Base-by-base conservation (phyloP, 2,113 vertebrate genomes). In the Micromys minutus region DNA sequence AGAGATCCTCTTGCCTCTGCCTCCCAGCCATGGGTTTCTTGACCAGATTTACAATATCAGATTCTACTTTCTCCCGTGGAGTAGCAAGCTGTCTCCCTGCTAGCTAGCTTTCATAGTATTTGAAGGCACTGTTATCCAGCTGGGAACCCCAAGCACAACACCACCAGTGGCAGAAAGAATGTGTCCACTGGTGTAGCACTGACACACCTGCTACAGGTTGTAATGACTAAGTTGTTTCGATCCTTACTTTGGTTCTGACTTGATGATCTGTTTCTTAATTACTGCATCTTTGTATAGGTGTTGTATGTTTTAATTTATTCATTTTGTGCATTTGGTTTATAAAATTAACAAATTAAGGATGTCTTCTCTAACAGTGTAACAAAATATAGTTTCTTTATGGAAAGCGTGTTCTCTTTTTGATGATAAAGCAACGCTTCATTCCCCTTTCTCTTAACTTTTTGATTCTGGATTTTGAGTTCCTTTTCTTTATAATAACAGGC, bases 301-400 rank as follows among this genome's bases (percentile, higher is more conserved):
- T 91, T 96, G 3, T 75, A 61, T 93, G 21, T 95, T 88, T 96
- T 81, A 90, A 81, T 81, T 90, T 74, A n/a, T 91, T 79, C 34
- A 34, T 88, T 52, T 81, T 96, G 10, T 93, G 1, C 75, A 47
- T 91, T 91, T 88, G 39, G 29, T 84, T 93, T 80, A 57, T 22
- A 91, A 29, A 36, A 87, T 65, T 93, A 59, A 76, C 0, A 13
- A 55, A 15, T 94, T 90, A 11, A 81, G 61, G 42, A 34, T 2
- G 83, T 71, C 21, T 29, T 83, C 50, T 59, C 55, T 42, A 42
- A 42, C 7, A 63, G 57, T 84, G 39, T 63, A 84, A 63, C 55
- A 83, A 57, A 83, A 45, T 84, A 65, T 29, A 90, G 17, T 55
- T 93, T 87, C 47, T 81, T 87, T 87, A 29, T 72, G 42, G 31